These are phyloP conservation scores for Melinaea marsaeus DNA, from an alignment of 2,888 invertebrate genomes.

Conservation along the genomic window DNA sequence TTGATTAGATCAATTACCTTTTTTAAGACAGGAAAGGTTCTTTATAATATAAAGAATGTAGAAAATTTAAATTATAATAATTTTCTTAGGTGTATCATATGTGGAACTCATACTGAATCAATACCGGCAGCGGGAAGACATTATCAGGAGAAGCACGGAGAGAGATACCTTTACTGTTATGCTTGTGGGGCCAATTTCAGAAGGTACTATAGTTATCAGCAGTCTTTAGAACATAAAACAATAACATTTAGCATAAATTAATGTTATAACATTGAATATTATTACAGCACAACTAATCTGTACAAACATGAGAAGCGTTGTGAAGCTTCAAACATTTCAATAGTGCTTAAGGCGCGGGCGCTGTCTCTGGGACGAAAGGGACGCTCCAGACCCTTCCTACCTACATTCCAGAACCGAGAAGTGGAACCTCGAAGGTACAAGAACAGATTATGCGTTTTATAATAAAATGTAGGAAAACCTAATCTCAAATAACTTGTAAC, in stretches of 20 bases:
- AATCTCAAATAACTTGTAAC: too few species aligned
- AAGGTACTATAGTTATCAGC: conserved; percentile 42
- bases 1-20: too few species aligned
- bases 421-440: background rate
- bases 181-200: conserved; percentile 64
- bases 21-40: too few species aligned
- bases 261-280: too few species aligned
- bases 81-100: conserved; percentile 49
- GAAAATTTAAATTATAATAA: background rate
- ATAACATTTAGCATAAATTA: too few species aligned
- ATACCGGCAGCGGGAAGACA: conserved; percentile 51
- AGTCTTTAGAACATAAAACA: background rate
- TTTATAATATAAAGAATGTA: too few species aligned
- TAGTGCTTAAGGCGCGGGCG: conserved; percentile 58
- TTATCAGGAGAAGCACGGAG: conserved; percentile 61
- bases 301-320: conserved; percentile 71
- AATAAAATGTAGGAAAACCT: too few species aligned
- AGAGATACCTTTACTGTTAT: conserved; percentile 56
- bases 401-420: conserved; percentile 12
- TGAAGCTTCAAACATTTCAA: conserved; percentile 44
- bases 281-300: conserved; percentile 55
- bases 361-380: conserved; percentile 53
- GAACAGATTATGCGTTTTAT: background rate
- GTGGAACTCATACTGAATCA: conserved; percentile 39
- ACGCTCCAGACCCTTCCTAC: conserved; percentile 49